Evolutionary conservation across 1,140 invertebrate species (phyloP), one percentile per base, ranked within the genome.

Genomic region (Tetraneura akinire): DNA sequence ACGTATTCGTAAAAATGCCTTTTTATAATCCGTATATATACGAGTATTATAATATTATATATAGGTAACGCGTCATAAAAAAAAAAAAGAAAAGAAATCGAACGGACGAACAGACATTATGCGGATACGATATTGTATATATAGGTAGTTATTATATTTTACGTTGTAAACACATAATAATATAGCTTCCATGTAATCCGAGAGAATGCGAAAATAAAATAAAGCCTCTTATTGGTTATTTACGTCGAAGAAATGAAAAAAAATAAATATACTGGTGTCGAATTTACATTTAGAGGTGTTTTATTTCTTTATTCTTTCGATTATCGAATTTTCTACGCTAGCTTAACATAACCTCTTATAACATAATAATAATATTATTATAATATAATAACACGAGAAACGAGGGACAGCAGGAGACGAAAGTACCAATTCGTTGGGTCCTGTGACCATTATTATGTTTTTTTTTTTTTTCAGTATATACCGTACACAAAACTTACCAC

Each of bases 291-390:
- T 21, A 37, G 26, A 49, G 74, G 74, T 78, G 53, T 57, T 62
- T 42, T 45, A 78, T 78, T 60, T 78, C 53, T 76, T 76, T 57
- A 55, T 32, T 62, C 13, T 23, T 78, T 55, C 74, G 42, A 51
- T 71, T 71, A 71, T 71, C 23, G 45, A 51, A 71, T 71, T 71
- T 26, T 60, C 53, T 32, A 78, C 21, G 74, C 55, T 78, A 47
- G 53, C 74, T 55, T 62, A 78, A 78, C 68, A n/a, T n/a, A 37
- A 37, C 23, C 11, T 3, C 8, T 4, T 37, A 37, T 37, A 37
- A 37, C 23, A 26, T 13, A 57, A n/a, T n/a, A n/a, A n/a, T n/a
- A n/a, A n/a, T n/a, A n/a, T n/a, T n/a, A n/a, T n/a, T n/a, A n/a
- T n/a, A n/a, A n/a, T n/a, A n/a, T n/a, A n/a, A n/a, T n/a, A n/a